phyloP scores from a whole-genome alignment of 1,140 invertebrate genomes.

The Drosophila miranda region DNA sequence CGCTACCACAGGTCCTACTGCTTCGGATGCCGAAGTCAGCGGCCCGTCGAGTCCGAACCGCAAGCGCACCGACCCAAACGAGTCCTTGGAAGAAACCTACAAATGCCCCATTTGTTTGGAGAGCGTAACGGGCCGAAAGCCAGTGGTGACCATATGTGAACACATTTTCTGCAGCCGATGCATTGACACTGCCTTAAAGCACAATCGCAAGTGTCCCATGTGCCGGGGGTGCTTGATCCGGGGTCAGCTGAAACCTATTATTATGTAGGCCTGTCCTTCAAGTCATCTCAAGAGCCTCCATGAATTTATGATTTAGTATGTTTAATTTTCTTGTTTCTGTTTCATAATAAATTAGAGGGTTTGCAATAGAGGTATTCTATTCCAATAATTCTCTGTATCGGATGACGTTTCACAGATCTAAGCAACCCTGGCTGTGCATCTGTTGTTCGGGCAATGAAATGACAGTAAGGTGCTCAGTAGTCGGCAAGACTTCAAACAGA shows the following conservation, averaged over 20 bases:
- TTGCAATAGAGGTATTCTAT: no score
- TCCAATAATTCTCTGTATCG: no score
- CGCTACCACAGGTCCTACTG: neutral
- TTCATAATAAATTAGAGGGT: no score
- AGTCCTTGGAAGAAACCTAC: slow-evolving; percentile 20
- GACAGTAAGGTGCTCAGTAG: no score
- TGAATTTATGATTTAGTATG: no score
- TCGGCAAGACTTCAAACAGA: no score
- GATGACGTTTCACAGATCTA: no score
- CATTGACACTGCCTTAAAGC: slow-evolving; percentile 29
- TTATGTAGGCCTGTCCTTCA: slow-evolving; percentile 18
- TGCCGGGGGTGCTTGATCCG: slow-evolving; percentile 35
- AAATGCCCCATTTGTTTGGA: slow-evolving; percentile 65
- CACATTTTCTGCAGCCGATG: slow-evolving; percentile 58
- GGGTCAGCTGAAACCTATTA: slow-evolving; percentile 42
- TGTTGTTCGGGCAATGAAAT: no score
- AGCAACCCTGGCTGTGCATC: no score
- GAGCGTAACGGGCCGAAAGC: slow-evolving; percentile 15
- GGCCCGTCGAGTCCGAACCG: slow-evolving; percentile 33
- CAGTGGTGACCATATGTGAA: slow-evolving; percentile 52
- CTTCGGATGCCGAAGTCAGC: slow-evolving; percentile 4
- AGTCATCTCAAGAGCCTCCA: no score
- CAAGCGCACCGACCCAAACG: neutral
- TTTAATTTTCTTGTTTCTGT: no score
- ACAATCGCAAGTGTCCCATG: slow-evolving; percentile 49